Evolutionary conservation across 2,888 invertebrate genomes (phyloP), one percentile per base, ranked within the genome.

Genomic region (Thumatha senex): DNA sequence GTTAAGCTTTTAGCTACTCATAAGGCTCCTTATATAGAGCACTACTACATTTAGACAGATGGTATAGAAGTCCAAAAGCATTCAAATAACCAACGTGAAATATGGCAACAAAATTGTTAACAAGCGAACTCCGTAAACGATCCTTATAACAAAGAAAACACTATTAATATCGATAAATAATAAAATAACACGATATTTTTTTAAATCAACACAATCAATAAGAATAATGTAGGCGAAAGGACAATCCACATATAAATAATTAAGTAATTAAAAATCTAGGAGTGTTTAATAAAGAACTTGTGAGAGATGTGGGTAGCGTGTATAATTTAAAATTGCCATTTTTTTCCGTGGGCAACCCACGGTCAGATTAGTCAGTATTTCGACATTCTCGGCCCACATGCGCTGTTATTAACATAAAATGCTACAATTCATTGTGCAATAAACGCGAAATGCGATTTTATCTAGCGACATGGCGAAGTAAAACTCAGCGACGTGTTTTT

Each of bases 301-400:
- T 82, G 75, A 46, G 48, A 46, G 44, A 74, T 84, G 90, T 91
- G 88, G 90, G 90, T 74, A 86, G 90, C 79, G 80, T 84, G 84
- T 80, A 89, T 89, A 89, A 89, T 89, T 89, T 86, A 80, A 91
- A 91, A 90, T 91, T 88, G 89, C 86, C 87, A 89, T 89, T 89
- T 90, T 85, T 86, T 86, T 85, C 76, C 72, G 72, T 69, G 72
- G 81, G 74, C 88, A 78, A 74, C 90, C 90, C 89, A 91, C 90
- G 82, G 76, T 64, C 74, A 71, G 84, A 84, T 91, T 91, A 91
- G 88, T 91, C 90, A 90, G 90, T 83, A 82, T 89, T 89, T 89
- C 90, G 86, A 88, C 89, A 91, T 87, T 80, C 76, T 58, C 82
- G 67, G 76, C 89, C 89, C 82, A 88, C 89, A 77, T 76, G 76